Evolutionary conservation across 2,797 vertebrate genomes (phyloP), one percentile per base, ranked within the genome.

Genomic region (Aldrovandia affinis): DNA sequence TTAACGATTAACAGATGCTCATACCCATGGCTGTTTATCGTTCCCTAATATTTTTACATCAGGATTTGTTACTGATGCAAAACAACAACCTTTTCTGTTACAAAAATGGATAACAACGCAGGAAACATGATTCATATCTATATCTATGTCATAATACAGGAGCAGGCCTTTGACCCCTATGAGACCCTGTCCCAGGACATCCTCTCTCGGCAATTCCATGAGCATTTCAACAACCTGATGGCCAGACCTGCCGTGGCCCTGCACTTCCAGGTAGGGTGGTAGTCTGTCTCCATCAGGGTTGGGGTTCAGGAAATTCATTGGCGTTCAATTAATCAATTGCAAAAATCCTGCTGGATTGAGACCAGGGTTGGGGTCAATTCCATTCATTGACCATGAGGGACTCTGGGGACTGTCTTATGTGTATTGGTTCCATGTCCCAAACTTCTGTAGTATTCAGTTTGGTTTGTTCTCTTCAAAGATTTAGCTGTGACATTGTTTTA

Each of bases 121-220:
- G 9, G 28, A 9, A 65, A 28, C 10, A n/a, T 8, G 33, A 9
- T 36, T 39, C 36, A 36, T 70, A 22, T 8, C 3, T 4, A 70
- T 50, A 50, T 50, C 6, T 50, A 50, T 50, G 6, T 6, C 1
- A 50, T 12, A 50, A 12, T 50, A 50, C 65, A 98, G 98, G 98
- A 99, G 88, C 98, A 99, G 93, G 98, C 98, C 22, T 99, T 99
- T 86, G 98, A 99, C 93, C 98, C 98, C 0, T 99, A 99, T 65
- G 98, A 99, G 94, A 98, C 97, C 28, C 93, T 99, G 86, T 98
- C 98, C 61, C 98, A 99, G 93, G 98, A 99, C 86, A 97, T 99
- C 89, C 98, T 99, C 86, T 96, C 95, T 33, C 95, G 94, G 78
- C 94, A 96, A 81, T 99, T 97, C 88, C 97, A 97, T 8, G 96